phyloP scores from a whole-genome alignment of 2,113 vertebrate species.

The Passer domesticus region DNA sequence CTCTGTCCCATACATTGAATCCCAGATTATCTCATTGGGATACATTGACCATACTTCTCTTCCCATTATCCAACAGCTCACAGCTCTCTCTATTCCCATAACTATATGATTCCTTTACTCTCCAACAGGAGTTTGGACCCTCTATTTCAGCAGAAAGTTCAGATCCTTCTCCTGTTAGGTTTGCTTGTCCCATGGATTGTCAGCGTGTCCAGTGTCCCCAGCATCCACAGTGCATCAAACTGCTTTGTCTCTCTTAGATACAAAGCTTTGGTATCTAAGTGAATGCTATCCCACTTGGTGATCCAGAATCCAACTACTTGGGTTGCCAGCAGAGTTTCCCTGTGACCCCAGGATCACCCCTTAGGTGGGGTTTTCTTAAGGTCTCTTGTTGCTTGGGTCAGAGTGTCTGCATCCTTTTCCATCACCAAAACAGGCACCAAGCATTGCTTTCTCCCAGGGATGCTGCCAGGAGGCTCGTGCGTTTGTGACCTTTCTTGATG shows the following conservation, averaged over 20 bases:
- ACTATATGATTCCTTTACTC: neutral
- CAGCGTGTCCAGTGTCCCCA: fast-evolving
- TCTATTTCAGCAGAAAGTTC: neutral
- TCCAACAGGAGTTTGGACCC: neutral
- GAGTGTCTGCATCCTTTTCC: neutral
- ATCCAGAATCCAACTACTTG: neutral
- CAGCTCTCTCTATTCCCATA: neutral
- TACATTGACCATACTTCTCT: neutral
- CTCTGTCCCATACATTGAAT: neutral
- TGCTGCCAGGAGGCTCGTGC: neutral
- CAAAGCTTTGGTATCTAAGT: neutral
- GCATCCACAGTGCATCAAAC: neutral
- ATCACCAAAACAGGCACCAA: neutral
- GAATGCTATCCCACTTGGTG: neutral
- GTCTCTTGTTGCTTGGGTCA: neutral
- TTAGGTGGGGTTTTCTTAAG: neutral
- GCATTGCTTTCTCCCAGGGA: neutral
- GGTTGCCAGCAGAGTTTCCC: neutral
- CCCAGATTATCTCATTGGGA: neutral
- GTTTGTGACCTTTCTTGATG: neutral
- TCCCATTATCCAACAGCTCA: neutral
- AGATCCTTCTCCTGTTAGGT: neutral
- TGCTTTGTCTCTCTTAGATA: neutral
- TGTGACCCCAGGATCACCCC: neutral
- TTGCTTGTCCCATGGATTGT: neutral